Conservation (phyloP, 2,888 invertebrate species). For the Sycophila texana region DNA sequence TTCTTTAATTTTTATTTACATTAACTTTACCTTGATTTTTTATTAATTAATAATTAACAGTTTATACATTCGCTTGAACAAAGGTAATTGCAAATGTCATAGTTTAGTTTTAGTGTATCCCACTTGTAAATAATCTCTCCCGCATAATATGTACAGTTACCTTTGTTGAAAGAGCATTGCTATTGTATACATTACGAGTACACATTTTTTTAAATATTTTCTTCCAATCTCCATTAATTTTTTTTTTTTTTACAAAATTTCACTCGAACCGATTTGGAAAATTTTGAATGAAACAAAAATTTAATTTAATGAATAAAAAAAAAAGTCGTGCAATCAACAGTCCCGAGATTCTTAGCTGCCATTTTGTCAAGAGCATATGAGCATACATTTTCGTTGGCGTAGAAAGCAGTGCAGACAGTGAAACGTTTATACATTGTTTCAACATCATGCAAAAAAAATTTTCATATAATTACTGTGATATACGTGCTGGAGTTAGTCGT, state of each 20-base stretch:
- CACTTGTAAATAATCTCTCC: neutral
- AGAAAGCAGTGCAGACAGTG: constrained; percentile 16
- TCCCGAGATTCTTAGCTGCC: constrained; percentile 40
- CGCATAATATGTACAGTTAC: constrained; percentile 3
- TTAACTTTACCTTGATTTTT: neutral
- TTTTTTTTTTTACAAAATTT: constrained; percentile 5
- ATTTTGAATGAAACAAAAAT: neutral
- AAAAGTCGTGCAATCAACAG: constrained; percentile 43
- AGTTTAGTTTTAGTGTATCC: constrained; percentile 15
- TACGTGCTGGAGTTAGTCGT: constrained; percentile 44
- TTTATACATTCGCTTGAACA: neutral
- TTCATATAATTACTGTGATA: constrained; percentile 42
- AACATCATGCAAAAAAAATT: constrained; percentile 1
- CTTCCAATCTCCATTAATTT: neutral
- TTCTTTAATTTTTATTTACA: neutral
- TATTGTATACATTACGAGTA: neutral
- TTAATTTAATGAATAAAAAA: neutral
- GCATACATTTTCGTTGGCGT: constrained; percentile 35
- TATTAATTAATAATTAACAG: neutral
- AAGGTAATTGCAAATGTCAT: constrained; percentile 17
- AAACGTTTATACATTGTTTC: constrained; percentile 8
- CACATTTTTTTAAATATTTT: neutral
- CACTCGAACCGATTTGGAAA: constrained; percentile 13
- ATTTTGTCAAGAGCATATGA: constrained; percentile 35
- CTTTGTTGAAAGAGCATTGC: neutral